phyloP scores from a whole-genome alignment of 2,888 invertebrate species.

The Stenichneumon culpator region DNA sequence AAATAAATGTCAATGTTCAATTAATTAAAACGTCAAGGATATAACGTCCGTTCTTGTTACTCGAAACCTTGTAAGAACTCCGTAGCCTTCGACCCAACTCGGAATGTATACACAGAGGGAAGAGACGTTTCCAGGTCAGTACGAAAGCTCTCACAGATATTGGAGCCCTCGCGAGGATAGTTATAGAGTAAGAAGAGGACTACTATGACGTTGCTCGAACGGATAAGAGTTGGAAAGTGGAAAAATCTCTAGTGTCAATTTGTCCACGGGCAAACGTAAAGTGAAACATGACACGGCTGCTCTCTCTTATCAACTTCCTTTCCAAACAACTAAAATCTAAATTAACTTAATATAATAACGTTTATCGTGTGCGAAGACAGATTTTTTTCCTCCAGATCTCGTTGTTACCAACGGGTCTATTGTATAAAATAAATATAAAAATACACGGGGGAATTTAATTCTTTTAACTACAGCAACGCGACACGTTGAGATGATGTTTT shows the following conservation, averaged over 20 bases:
- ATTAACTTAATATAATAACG: background rate
- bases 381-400: background rate
- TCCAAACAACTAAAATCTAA: background rate
- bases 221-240: constrained; percentile 6
- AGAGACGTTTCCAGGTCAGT: constrained; percentile 60
- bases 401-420: background rate
- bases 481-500: background rate
- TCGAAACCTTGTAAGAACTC: constrained; percentile 21
- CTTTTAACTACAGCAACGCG: background rate
- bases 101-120: constrained; percentile 5
- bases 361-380: background rate
- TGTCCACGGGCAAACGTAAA: background rate
- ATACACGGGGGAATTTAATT: background rate
- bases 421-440: background rate
- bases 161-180: constrained; percentile 36
- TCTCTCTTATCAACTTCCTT: background rate
- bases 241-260: constrained; percentile 15
- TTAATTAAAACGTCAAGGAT: constrained; percentile 17
- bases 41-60: constrained; percentile 10
- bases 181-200: constrained; percentile 15
- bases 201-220: constrained; percentile 16
- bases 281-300: background rate
- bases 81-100: background rate
- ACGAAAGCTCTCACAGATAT: constrained; percentile 60
- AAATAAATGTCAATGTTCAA: background rate